Evolutionary conservation across 2,113 vertebrate genomes (phyloP).

Genomic region (Entomyzon cyanotis): DNA sequence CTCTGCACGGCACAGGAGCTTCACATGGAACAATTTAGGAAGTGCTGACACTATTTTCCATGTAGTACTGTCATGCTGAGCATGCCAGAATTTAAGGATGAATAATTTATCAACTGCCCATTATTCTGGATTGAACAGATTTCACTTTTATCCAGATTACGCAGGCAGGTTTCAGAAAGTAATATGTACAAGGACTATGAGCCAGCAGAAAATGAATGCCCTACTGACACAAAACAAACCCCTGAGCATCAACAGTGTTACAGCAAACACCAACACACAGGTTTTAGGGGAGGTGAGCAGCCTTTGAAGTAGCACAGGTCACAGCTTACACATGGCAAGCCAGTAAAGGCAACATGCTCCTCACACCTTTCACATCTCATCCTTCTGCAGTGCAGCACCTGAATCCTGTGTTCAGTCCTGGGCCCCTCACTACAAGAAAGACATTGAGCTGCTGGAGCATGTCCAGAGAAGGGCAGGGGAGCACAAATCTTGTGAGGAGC

Average conservation of each 20-base stretch:
- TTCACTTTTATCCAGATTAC: background rate
- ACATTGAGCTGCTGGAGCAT: background rate
- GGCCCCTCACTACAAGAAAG: too few species aligned
- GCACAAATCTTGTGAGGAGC: background rate
- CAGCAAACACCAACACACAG: rapidly evolving
- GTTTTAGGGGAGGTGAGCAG: background rate
- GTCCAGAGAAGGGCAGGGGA: background rate
- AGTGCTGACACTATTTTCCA: background rate
- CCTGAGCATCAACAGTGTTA: rapidly evolving
- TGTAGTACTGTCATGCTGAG: background rate
- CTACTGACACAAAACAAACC: too few species aligned
- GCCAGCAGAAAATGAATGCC: background rate
- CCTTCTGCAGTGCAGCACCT: background rate
- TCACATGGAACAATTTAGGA: background rate
- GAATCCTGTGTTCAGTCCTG: background rate
- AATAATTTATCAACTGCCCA: background rate
- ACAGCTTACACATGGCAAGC: background rate
- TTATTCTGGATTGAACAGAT: background rate
- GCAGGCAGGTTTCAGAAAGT: background rate
- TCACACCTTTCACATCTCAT: rapidly evolving
- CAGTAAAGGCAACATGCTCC: rapidly evolving
- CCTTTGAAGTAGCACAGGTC: background rate
- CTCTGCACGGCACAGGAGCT: background rate
- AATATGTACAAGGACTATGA: rapidly evolving
- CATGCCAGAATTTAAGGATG: background rate